These are phyloP conservation scores for Cephus pulcher DNA, from an alignment of 2,888 invertebrate genomes.

Conservation along the genomic window DNA sequence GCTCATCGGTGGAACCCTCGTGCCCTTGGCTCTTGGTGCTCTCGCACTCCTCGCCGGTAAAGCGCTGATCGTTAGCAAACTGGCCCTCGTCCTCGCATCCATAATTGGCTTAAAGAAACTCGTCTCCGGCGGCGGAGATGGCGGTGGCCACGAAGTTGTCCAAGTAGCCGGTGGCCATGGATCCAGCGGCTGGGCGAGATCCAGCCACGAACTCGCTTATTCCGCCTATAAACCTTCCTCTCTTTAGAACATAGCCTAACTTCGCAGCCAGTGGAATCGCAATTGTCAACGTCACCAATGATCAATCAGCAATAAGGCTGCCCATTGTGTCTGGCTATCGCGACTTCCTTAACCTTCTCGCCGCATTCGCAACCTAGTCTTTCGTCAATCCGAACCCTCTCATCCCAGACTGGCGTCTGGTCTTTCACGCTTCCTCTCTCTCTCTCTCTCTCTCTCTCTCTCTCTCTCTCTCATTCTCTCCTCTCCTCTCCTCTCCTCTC, in stretches of 20 bases:
- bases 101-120: slow-evolving; percentile 89
- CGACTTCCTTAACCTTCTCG: too few species aligned
- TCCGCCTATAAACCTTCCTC: slow-evolving; percentile 70
- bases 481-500: background rate
- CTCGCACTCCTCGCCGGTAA: slow-evolving; percentile 86
- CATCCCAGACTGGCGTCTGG: too few species aligned
- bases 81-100: slow-evolving; percentile 84
- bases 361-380: too few species aligned
- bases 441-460: background rate
- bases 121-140: slow-evolving; percentile 73
- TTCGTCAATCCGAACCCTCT: too few species aligned
- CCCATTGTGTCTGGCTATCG: too few species aligned
- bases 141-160: slow-evolving; percentile 74
- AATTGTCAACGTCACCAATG: too few species aligned
- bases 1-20: slow-evolving; percentile 82
- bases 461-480: background rate
- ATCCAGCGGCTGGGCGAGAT: slow-evolving; percentile 80
- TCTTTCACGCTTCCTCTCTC: too few species aligned
- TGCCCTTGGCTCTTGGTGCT: slow-evolving; percentile 86
- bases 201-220: slow-evolving; percentile 74
- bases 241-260: background rate
- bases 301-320: too few species aligned
- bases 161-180: slow-evolving; percentile 74
- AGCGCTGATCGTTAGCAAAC: slow-evolving; percentile 85
- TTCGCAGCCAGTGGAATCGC: background rate